Evolutionary conservation across 2,888 invertebrate genomes (phyloP), one percentile per base, ranked within the genome.

Genomic region (Tetragnatha montana): DNA sequence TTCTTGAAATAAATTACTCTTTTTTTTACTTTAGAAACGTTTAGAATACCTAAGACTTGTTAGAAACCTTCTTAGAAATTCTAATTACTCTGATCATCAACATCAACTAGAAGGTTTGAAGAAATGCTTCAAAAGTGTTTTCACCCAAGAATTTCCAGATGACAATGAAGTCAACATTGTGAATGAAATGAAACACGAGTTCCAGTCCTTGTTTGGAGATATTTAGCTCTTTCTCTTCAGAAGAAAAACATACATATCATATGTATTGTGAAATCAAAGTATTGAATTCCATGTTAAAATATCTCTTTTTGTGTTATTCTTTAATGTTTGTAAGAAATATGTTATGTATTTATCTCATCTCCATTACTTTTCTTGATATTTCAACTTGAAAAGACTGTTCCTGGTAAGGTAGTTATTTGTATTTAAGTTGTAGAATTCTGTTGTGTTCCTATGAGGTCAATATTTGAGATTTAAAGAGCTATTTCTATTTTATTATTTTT

Each of bases 21-120:
- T 21, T 82, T 86, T 89, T 80, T 92, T 86, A 89, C 81, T 92
- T 68, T 93, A 96, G 96, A 95, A 96, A 92, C 95, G 97, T 82
- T 95, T 95, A 87, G 95, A 96, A 92, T 97, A 97, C 94, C 94
- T 98, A 85, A 96, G 96, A 92, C 94, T 97, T 88, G 96, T 97
- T 91, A 95, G 96, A 91, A 95, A 97, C 92, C 96, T 97, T 50
- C 95, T 98, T 92, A 95, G 96, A 70, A 97, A 97, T 92, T 96
- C 97, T 0, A 96, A 96, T 92, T 97, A 97, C 93, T 95, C 95
- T 2, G 96, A 96, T 60, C 97, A 97, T 93, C 94, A 95, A 91
- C 97, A 97, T 93, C 95, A 97, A 17, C 95, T 95, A 82, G 96
- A 96, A 19, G 79, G 88, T n/a, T 80, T 91, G 50, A 49, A 73